Conservation (phyloP, 2,113 vertebrate genomes). For the Ophiodon elongatus region DNA sequence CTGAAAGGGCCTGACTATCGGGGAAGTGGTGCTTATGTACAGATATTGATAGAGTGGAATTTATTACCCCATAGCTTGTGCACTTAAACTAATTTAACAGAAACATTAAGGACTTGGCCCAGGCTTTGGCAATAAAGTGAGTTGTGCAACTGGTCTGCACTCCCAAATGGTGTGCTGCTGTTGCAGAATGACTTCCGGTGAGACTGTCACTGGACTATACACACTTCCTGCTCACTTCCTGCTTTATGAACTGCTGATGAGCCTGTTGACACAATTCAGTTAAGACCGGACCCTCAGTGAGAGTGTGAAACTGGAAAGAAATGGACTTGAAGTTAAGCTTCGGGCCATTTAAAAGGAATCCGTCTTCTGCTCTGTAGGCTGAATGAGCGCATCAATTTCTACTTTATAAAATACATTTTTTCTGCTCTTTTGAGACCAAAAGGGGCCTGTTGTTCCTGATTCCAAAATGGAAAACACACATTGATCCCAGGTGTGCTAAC, state of each 20-base stretch:
- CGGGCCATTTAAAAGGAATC: not conserved
- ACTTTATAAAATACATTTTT: not conserved
- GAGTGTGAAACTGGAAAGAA: not conserved
- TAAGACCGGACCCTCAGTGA: not conserved
- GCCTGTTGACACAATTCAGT: conserved; percentile 10
- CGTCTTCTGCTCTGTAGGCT: not conserved
- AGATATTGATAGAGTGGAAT: not conserved
- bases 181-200: conserved; percentile 81
- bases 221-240: conserved; percentile 74
- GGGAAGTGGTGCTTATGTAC: not conserved
- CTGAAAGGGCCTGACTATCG: not conserved
- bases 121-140: not conserved
- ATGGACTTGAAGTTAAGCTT: no score
- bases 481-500: not conserved
- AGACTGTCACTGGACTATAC: conserved; percentile 44
- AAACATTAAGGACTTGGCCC: not conserved
- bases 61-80: not conserved
- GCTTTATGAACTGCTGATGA: conserved; percentile 38
- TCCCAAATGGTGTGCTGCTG: conserved; percentile 61
- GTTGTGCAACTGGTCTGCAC: conserved; percentile 34
- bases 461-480: conserved; percentile 17
- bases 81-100: not conserved
- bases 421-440: conserved; percentile 27
- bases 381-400: not conserved
- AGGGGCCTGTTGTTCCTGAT: conserved; percentile 26